A percentile compares a stretch with the other conserved stretches of the same genome.
Evolutionary conservation across 2,888 invertebrate genomes (phyloP).

Genomic region (Furcula furcula): DNA sequence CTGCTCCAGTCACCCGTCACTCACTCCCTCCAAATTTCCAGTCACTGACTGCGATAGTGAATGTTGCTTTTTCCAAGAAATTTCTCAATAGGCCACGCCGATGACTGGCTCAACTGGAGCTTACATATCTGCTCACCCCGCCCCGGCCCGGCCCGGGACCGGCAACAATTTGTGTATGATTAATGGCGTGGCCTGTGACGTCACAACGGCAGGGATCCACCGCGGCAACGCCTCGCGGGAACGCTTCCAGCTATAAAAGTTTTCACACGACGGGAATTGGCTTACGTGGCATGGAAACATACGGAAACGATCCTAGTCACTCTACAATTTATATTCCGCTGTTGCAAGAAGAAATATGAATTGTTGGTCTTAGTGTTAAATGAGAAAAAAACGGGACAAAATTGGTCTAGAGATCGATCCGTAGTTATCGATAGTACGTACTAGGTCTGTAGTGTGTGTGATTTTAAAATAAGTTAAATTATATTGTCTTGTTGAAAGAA

Average conservation of each 20-base stretch:
- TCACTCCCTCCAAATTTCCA: constrained; percentile 34
- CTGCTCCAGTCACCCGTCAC: constrained; percentile 20
- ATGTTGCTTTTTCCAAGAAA: constrained; percentile 40
- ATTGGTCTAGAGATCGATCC: no score
- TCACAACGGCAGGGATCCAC: constrained; percentile 19
- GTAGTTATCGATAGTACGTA: no score
- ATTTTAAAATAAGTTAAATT: no score
- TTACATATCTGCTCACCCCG: constrained; percentile 44
- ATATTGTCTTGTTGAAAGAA: no score
- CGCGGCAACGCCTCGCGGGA: constrained; percentile 41
- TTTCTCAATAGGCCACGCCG: constrained; percentile 42
- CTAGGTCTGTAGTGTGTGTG: no score
- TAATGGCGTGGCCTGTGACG: constrained; percentile 20
- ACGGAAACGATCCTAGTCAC: neutral
- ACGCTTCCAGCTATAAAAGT: constrained; percentile 49
- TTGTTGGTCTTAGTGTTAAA: no score
- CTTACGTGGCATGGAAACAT: neutral
- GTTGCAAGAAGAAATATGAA: no score
- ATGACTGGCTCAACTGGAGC: constrained; percentile 68
- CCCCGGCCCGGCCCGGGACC: no score
- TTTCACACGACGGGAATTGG: constrained; percentile 16
- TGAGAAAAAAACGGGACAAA: no score
- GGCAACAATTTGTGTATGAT: constrained; percentile 38
- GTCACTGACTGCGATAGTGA: constrained; percentile 21
- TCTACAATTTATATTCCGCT: neutral